Evolutionary conservation across 2,888 invertebrate genomes (phyloP).

Genomic region (Zygogramma bicolorata): DNA sequence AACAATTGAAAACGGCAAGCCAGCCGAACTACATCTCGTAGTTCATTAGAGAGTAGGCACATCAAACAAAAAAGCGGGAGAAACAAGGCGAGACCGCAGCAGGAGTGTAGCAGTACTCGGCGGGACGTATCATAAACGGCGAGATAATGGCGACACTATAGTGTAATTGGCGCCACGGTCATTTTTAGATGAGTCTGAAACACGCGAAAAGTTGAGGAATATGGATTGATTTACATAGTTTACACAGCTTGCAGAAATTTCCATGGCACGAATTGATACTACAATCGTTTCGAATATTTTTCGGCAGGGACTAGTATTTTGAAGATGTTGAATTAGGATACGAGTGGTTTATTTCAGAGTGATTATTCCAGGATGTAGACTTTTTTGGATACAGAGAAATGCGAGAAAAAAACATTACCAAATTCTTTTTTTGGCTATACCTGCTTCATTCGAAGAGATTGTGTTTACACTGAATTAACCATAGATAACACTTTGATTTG

Average conservation of each 20-base stretch:
- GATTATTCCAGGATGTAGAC: too few relatives aligned
- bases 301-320: too few relatives aligned
- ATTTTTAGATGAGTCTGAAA: neutral
- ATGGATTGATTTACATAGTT: neutral
- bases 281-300: too few relatives aligned
- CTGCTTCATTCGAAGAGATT: too few relatives aligned
- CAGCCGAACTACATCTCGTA: neutral
- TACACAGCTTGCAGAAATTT: neutral
- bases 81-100: constrained; percentile 6
- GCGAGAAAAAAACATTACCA: too few relatives aligned
- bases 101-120: neutral
- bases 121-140: neutral
- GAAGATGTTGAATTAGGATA: too few relatives aligned
- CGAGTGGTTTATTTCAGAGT: too few relatives aligned
- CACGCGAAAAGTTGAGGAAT: neutral
- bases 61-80: constrained; percentile 4
- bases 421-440: too few relatives aligned
- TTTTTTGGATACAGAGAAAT: too few relatives aligned
- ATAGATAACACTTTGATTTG: too few relatives aligned
- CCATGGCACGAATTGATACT: too few relatives aligned
- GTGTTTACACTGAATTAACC: too few relatives aligned
- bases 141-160: neutral
- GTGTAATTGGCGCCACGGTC: neutral
- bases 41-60: constrained; percentile 8
- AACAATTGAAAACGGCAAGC: neutral